Base-by-base conservation (phyloP, 2,113 vertebrate species). In the Ophiodon elongatus region DNA sequence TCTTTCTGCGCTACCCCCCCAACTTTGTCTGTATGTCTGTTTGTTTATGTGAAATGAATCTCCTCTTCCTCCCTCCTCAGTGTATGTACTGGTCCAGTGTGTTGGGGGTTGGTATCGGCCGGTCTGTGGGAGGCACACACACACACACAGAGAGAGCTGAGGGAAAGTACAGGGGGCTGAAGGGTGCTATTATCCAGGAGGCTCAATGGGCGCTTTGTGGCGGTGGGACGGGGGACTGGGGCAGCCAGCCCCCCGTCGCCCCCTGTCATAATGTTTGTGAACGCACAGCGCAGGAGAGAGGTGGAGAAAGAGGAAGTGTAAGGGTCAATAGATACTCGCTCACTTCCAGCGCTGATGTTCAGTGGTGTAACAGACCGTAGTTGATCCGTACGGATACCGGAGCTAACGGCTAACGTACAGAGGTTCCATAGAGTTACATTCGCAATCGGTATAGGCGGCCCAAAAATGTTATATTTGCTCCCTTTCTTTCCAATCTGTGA, bases 161-260 rank as follows among this genome's bases (percentile, higher is more conserved):
- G 80, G 52, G 73, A 70, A 86, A 63, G 82, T 41, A 39, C 69
- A 19, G 80, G 82, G 85, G 77, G 83, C 85, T 95, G 92, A 95
- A 95, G 92, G 91, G 78, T 73, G 81, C 93, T 76, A 94, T 95
- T 95, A 95, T 95, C 86, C 92, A 72, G 7, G 4, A 11, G 63
- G 66, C 89, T 95, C 79, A 95, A 95, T 94, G 92, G 86, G 57
- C 0, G 89, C 93, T 92, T 94, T 95, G 94, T 95, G 88, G 60
- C 23, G 50, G 19, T 67, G 84, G 73, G 84, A 56, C 79, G 33
- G 86, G 68, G 88, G 88, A 62, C 45, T 80, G 76, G 21, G 52
- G 21, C 19, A 50, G 17, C 83, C 70, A 79, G 84, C 77, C 23
- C 7, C 23, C 54, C n/a, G n/a, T n/a, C n/a, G n/a, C n/a, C 54